Conservation (phyloP, 2,888 invertebrate species). For the Lydus trimaculatus region DNA sequence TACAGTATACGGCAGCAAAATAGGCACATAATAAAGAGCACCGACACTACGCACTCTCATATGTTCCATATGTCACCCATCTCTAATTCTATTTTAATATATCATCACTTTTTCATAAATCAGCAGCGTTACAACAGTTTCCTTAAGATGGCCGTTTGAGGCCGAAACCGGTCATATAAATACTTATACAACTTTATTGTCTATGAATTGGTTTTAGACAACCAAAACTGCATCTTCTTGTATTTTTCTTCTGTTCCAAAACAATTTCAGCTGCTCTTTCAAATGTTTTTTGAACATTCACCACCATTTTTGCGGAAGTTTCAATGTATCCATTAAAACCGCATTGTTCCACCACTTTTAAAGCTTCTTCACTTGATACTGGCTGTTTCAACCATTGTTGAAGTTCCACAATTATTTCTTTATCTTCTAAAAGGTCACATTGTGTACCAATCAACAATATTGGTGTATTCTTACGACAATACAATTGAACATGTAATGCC, state of each 20-base stretch:
- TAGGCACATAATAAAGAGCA: too few species aligned
- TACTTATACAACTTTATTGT: not conserved
- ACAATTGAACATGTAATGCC: not conserved
- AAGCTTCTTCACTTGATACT: not conserved
- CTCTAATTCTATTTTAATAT: too few species aligned
- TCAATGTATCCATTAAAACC: not conserved
- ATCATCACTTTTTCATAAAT: too few species aligned
- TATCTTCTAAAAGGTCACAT: not conserved
- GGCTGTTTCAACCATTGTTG: not conserved
- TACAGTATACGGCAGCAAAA: too few species aligned
- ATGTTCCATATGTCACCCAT: too few species aligned
- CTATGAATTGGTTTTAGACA: not conserved
- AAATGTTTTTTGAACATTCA: not conserved
- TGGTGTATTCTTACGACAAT: not conserved
- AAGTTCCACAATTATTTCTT: not conserved
- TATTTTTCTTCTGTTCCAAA: not conserved
- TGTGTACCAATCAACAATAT: not conserved
- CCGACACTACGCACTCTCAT: too few species aligned
- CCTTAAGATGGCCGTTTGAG: too few species aligned
- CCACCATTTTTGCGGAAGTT: not conserved
- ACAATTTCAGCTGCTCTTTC: not conserved
- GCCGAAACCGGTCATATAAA: too few species aligned
- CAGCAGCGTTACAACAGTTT: too few species aligned
- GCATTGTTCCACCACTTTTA: not conserved
- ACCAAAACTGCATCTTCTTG: not conserved